Base-by-base conservation (phyloP, 2,113 vertebrate genomes). In the Entosphenus tridentatus region DNA sequence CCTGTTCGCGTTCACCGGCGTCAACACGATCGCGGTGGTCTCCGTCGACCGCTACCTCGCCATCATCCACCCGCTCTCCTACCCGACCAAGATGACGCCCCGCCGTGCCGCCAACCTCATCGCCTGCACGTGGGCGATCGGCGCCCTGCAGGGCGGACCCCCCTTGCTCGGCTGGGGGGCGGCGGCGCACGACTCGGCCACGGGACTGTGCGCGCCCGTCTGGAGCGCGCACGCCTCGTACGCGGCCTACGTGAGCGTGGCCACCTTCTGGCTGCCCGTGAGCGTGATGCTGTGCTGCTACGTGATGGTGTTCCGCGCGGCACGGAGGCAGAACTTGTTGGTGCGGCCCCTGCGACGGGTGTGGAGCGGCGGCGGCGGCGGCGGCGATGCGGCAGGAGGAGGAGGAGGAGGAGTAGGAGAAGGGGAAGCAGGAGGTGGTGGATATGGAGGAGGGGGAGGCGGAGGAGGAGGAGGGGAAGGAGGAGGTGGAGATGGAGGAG, bases 51-150 rank as follows among this genome's bases (percentile, higher is more conserved):
- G 84, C 70, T 90, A 89, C 75, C 74, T 90, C 77, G 83, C 83
- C 73, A 90, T 89, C 73, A 87, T 90, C 73, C 84, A 90, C 74
- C 86, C 87, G 10, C 76, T 87, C 59, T 86, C 86, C 68, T 90
- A 90, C 73, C 84, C 86, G 6, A 78, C 82, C 69, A 83, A 83
- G 59, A 87, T 89, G 86, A 90, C 86, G 12, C 80, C 80, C 3
- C 80, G 81, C 72, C 74, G 84, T 70, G 83, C 84, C 68, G 84
- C 82, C 59, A 79, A 83, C 74, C 80, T 90, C 12, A 85, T 90
- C 58, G 76, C 80, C 2, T 80, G 80, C 75, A 89, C 86, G 56
- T 90, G 86, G 87, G 78, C 87, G 54, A 56, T 85, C 56, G 82
- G 85, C 62, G 68, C 84, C 55, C 73, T 86, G 62, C 87, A 90